A percentile compares a stretch with the other conserved stretches of the same genome.
These are phyloP conservation scores for Sarotherodon lohbergeri DNA, from an alignment of 2,113 vertebrate species.

Conservation along the genomic window DNA sequence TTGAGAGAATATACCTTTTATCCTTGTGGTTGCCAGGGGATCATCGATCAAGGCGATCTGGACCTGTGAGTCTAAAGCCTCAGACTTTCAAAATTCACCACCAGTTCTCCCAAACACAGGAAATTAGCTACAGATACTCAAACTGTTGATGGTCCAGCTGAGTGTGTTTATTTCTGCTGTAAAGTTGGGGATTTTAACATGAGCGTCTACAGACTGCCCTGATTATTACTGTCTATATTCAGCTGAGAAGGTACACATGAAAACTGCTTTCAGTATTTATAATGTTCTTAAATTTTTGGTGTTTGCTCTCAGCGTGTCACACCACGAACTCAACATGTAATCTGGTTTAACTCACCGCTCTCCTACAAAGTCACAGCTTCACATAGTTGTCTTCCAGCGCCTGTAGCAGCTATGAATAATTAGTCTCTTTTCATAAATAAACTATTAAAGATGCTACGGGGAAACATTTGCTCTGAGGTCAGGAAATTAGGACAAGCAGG, in stretches of 20 bases:
- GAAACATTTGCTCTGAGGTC: conserved; percentile 17
- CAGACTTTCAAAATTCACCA: not conserved
- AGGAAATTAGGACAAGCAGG: conserved; percentile 15
- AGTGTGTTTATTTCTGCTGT: not conserved
- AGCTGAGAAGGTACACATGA: not conserved
- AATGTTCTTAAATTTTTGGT: accelerated
- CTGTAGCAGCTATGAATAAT: conserved; percentile 34
- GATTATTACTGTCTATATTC: not conserved
- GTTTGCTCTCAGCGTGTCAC: not conserved
- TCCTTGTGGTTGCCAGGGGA: not conserved
- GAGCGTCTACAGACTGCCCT: not conserved
- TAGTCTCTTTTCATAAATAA: conserved; percentile 36
- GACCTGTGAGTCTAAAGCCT: not conserved
- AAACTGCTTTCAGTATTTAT: not conserved
- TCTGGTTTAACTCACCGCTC: not conserved
- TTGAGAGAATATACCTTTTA: not conserved
- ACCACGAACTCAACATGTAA: not conserved
- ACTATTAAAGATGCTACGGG: conserved; percentile 2
- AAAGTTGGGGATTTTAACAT: not conserved
- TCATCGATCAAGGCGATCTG: not conserved
- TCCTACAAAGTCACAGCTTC: not conserved
- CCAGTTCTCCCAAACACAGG: not conserved
- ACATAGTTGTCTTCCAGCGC: not conserved
- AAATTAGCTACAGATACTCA: not conserved
- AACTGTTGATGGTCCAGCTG: not conserved